A percentile compares a stretch with the other conserved stretches of the same genome.
These are phyloP conservation scores for Aphaenogaster rudis DNA, from an alignment of 1,140 invertebrate genomes.

Conservation along the genomic window DNA sequence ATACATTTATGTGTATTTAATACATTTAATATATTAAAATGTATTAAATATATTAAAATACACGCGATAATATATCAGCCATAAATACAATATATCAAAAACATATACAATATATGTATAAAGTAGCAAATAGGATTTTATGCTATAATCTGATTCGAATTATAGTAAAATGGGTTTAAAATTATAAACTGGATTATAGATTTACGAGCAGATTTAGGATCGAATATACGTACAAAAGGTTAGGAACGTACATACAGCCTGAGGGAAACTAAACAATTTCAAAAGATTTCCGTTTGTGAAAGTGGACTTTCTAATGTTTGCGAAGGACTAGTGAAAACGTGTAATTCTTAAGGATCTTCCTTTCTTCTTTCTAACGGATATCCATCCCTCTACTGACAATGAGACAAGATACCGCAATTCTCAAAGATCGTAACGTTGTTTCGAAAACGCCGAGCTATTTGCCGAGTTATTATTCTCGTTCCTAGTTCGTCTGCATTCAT, in stretches of 20 bases:
- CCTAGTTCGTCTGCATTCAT: neutral
- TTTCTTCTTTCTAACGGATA: neutral
- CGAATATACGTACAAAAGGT: too few species aligned
- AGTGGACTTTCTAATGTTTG: neutral
- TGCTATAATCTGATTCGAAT: neutral
- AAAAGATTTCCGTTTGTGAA: neutral
- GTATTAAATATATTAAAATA: neutral
- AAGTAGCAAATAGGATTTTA: slow-evolving; percentile 4
- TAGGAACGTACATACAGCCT: neutral
- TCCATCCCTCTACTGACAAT: too few species aligned
- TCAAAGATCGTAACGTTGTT: neutral
- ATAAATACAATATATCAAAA: too few species aligned
- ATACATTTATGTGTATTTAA: neutral
- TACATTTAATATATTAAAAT: neutral
- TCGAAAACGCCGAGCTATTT: neutral
- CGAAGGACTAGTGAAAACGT: neutral
- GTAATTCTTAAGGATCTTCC: neutral
- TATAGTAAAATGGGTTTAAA: neutral
- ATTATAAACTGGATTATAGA: neutral
- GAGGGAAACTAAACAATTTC: neutral
- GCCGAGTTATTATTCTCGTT: neutral
- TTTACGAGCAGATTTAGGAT: neutral
- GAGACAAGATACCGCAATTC: neutral
- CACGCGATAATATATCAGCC: neutral
- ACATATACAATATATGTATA: too few species aligned